phyloP scores from a whole-genome alignment of 1,140 invertebrate species.

The Carcinoscorpius rotundicauda region DNA sequence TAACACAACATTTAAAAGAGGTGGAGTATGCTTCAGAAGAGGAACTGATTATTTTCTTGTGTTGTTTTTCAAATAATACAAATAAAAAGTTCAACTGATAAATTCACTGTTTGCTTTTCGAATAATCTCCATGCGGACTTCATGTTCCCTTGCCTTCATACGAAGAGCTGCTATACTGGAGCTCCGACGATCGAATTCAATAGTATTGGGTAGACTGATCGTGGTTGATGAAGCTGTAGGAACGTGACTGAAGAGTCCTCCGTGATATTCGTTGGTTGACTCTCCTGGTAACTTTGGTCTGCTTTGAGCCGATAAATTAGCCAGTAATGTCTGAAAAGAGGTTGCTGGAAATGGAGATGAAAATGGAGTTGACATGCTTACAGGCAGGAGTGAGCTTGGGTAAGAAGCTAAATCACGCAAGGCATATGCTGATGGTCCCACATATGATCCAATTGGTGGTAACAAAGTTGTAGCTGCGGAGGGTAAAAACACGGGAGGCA shows the following conservation, averaged over 20 bases:
- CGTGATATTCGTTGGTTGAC: too few relatives aligned
- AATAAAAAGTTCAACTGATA: too few relatives aligned
- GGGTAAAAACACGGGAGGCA: constrained; percentile 11
- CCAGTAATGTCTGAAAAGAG: constrained; percentile 73
- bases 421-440: constrained; percentile 1
- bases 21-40: too few relatives aligned
- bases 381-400: not conserved
- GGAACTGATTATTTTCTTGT: too few relatives aligned
- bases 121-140: constrained; percentile 67
- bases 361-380: not conserved
- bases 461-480: constrained; percentile 11
- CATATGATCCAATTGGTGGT: not conserved
- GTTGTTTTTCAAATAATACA: too few relatives aligned
- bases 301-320: constrained; percentile 56
- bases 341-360: constrained; percentile 32
- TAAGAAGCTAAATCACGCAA: constrained; percentile 13
- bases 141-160: constrained; percentile 82
- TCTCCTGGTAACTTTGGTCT: constrained; percentile 32
- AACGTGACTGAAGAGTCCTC: too few relatives aligned
- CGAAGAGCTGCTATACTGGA: constrained; percentile 81
- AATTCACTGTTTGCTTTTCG: constrained; percentile 57
- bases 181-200: constrained; percentile 58
- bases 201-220: constrained; percentile 1
- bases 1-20: too few relatives aligned
- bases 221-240: too few relatives aligned